These are phyloP conservation scores for Eupithecia pulchellata DNA, from an alignment of 2,888 invertebrate genomes.

Conservation along the genomic window DNA sequence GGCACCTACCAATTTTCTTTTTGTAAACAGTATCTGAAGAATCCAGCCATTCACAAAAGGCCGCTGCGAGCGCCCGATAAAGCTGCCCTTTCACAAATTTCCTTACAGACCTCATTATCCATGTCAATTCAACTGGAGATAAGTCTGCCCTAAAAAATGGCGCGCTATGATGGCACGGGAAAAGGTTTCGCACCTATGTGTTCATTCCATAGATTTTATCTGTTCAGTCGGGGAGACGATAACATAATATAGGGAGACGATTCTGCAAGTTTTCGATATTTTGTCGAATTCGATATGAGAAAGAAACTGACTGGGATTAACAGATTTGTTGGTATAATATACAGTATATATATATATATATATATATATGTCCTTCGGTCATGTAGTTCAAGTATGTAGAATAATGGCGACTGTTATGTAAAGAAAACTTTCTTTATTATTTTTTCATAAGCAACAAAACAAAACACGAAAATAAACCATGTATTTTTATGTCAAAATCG, in stretches of 20 bases:
- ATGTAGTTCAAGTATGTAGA: no score
- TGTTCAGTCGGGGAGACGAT: constrained; percentile 31
- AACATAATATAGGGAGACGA: constrained; percentile 24
- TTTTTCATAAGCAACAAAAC: no score
- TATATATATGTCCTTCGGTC: no score
- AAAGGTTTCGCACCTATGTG: constrained; percentile 32
- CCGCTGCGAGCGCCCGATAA: constrained; percentile 19
- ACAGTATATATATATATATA: no score
- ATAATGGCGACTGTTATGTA: no score
- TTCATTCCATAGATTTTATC: constrained; percentile 33
- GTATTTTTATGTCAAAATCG: no score
- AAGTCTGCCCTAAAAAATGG: constrained; percentile 36
- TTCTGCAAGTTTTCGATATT: constrained; percentile 17
- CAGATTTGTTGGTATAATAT: no score
- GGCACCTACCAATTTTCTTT: constrained; percentile 11
- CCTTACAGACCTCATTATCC: constrained; percentile 26
- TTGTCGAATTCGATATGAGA: neutral
- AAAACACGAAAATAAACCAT: no score
- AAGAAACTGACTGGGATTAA: neutral
- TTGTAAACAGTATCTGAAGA: constrained; percentile 18
- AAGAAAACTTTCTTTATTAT: no score
- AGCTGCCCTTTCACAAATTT: constrained; percentile 24
- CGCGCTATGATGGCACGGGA: constrained; percentile 23
- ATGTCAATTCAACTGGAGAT: constrained; percentile 25
- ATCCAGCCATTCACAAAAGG: constrained; percentile 21